Evolutionary conservation across 2,888 invertebrate species (phyloP).

Genomic region (Watsonalla cultraria): DNA sequence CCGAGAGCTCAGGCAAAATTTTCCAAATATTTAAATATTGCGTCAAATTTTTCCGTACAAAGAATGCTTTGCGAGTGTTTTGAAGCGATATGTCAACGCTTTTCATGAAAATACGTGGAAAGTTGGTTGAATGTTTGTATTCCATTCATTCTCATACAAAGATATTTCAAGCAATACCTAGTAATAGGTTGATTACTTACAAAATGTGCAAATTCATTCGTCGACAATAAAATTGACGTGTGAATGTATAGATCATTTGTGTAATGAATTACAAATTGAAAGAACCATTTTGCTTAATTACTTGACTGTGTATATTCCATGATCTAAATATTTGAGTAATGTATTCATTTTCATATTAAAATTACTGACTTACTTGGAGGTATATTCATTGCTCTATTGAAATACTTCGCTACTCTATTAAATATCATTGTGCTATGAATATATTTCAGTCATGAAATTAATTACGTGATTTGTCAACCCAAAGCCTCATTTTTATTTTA

Average conservation of each 20-base stretch:
- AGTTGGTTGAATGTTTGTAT: conserved; percentile 6
- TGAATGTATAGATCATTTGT: neutral
- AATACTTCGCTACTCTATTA: too few species aligned
- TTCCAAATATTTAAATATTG: conserved; percentile 37
- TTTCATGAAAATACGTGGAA: conserved; percentile 7
- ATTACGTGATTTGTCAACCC: too few species aligned
- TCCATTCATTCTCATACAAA: neutral
- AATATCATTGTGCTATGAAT: too few species aligned
- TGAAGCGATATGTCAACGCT: conserved; percentile 1
- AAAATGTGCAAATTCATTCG: neutral
- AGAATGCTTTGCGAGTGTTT: conserved; percentile 36
- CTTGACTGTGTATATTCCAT: too few species aligned
- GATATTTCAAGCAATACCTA: neutral
- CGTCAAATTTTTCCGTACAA: conserved; percentile 27
- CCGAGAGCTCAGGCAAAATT: conserved; percentile 20
- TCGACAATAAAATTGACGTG: neutral
- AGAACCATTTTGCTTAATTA: too few species aligned
- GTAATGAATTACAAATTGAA: neutral
- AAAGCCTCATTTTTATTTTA: too few species aligned
- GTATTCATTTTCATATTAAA: too few species aligned
- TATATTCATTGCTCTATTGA: too few species aligned
- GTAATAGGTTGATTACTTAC: neutral
- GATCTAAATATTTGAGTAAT: too few species aligned
- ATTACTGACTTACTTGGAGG: too few species aligned
- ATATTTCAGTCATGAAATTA: too few species aligned